Base-by-base conservation (phyloP, 2,797 vertebrate species). In the Darevskia mixta region DNA sequence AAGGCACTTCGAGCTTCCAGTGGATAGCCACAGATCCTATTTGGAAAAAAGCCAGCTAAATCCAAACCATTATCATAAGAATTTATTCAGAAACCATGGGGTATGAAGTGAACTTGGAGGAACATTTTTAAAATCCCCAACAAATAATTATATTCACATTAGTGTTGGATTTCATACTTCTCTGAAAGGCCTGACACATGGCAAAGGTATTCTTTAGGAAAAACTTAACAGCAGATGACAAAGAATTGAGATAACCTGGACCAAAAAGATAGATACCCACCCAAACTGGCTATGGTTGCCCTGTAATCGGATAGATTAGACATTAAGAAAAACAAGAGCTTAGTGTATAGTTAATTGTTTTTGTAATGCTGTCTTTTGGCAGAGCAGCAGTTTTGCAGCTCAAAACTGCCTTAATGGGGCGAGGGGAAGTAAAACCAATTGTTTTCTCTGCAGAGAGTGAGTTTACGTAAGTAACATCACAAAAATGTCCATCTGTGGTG, bases 361-460 rank as follows among this genome's bases (percentile, higher is more conserved):
- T 89, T 91, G 67, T 86, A 90, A 79, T 82, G 27, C 78, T 77
- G 58, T 78, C 41, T 88, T 91, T 93, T 86, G 84, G 72, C 82
- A 88, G 75, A 82, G 67, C 82, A 79, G 90, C 84, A 90, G 84
- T 90, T 81, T 79, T 79, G 81, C 25, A 79, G 45, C 4, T 79
- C 80, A 93, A 85, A 91, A 90, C 80, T 90, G 87, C 80, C 87
- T 91, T 78, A 83, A 67, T 77, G 88, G 61, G 61, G n/a, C 0
- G 29, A 7, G 38, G 92, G 93, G 92, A 91, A 80, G 79, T 81
- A 38, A 82, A 45, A 76, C 66, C 87, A 92, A 85, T 92, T 90
- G 87, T 91, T 75, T 78, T 86, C 86, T 91, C 32, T 69, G 88
- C 8, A 0, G 87, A 86, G 89, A 17, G 35, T 81, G 88, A 85